Conservation (phyloP, 2,888 invertebrate genomes). For the Vesta saturnalis region DNA sequence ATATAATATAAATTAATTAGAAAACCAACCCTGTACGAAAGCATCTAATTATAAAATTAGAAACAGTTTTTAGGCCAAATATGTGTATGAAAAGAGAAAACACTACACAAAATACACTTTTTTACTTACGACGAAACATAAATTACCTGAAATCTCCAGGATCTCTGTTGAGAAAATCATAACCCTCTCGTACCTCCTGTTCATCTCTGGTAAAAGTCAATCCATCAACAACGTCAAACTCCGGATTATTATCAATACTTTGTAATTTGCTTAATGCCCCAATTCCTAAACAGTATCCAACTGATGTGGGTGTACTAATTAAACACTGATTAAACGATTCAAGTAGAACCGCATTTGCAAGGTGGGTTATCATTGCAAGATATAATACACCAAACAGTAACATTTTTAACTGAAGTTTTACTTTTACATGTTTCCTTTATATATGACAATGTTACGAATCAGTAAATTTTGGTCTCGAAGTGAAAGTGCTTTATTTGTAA, state of each 20-base stretch:
- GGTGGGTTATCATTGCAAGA: conserved; percentile 5
- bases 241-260: conserved; percentile 72
- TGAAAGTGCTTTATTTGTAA: conserved; percentile 34
- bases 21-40: too few species aligned
- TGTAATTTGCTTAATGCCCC: conserved; percentile 74
- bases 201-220: conserved; percentile 73
- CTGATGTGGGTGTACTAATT: conserved; percentile 61
- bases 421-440: conserved; percentile 23
- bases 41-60: too few species aligned
- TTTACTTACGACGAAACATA: too few species aligned
- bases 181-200: conserved; percentile 71
- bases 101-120: too few species aligned
- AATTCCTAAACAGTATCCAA: conserved; percentile 73
- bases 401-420: conserved; percentile 28
- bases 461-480: conserved; percentile 31
- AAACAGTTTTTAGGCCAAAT: too few species aligned
- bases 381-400: conserved; percentile 11
- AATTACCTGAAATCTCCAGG: conserved; percentile 75
- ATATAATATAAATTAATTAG: too few species aligned
- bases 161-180: conserved; percentile 76
- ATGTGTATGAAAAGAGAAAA: too few species aligned
- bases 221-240: conserved; percentile 73
- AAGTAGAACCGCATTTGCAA: conserved; percentile 10
- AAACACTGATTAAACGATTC: conserved; percentile 62
- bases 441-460: conserved; percentile 30